A percentile compares a stretch with the other conserved stretches of the same genome.
phyloP scores from a whole-genome alignment of 2,113 vertebrate species.

The Colaptes auratus region DNA sequence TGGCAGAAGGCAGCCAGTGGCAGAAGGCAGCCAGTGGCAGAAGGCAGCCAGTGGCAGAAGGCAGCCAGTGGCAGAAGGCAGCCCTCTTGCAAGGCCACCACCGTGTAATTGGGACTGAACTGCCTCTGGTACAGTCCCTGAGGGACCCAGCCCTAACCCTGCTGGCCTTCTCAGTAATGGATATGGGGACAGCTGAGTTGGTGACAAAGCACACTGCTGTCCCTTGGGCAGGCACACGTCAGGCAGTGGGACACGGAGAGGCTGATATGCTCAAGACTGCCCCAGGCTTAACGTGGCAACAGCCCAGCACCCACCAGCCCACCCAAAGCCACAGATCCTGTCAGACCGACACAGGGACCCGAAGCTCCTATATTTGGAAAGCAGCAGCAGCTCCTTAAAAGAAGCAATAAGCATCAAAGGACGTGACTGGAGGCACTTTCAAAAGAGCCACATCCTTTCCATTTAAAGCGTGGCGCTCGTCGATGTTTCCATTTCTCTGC shows the following conservation, averaged over 20 bases:
- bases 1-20: neutral
- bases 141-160: neutral
- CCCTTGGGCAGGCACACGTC: accelerated
- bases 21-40: neutral
- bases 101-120: neutral
- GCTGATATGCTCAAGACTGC: accelerated
- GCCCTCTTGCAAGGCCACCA: neutral
- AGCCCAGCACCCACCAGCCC: neutral
- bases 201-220: neutral
- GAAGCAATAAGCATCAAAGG: neutral
- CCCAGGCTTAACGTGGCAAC: neutral
- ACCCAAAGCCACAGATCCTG: neutral
- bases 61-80: accelerated
- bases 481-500: neutral
- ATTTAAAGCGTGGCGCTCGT: neutral
- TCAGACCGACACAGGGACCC: neutral
- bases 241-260: neutral
- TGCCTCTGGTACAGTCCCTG: accelerated
- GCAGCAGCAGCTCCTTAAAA: neutral
- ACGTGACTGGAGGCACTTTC: accelerated
- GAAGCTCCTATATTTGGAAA: neutral
- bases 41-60: neutral
- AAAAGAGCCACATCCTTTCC: neutral
- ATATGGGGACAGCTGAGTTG: neutral
- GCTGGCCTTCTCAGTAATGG: neutral